Conservation (phyloP, 2,113 vertebrate genomes). For the Coreoperca whiteheadi region DNA sequence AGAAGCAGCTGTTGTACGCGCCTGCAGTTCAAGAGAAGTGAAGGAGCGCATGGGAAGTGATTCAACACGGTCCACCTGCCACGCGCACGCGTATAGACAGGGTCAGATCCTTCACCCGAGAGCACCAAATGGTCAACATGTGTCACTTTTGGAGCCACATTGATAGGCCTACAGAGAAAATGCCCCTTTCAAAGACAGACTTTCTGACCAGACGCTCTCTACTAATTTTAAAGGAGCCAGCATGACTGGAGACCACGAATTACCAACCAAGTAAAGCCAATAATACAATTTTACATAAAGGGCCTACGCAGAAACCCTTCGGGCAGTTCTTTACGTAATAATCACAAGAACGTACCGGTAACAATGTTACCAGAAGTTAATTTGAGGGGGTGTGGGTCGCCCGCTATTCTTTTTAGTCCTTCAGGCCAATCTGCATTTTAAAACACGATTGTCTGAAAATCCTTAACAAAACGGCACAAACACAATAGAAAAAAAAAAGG, state of each 20-base stretch:
- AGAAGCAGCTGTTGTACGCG: conserved; percentile 73
- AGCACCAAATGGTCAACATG: conserved; percentile 75
- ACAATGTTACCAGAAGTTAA: conserved; percentile 68
- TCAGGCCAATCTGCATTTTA: conserved; percentile 34
- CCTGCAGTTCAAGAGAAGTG: conserved; percentile 71
- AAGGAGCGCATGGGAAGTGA: conserved; percentile 77
- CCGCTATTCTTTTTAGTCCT: conserved; percentile 34
- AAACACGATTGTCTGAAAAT: conserved; percentile 30
- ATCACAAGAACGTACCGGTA: conserved; percentile 54
- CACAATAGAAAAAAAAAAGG: neutral
- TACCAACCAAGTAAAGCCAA: conserved; percentile 38
- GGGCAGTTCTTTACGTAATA: conserved; percentile 52
- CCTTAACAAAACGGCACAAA: neutral
- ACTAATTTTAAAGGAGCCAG: conserved; percentile 54
- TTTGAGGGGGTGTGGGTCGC: conserved; percentile 50
- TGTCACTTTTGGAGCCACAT: conserved; percentile 45
- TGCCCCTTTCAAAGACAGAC: neutral
- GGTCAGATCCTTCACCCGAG: conserved; percentile 54
- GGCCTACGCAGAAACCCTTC: conserved; percentile 25
- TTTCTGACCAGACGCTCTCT: conserved; percentile 37
- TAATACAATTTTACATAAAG: conserved; percentile 46
- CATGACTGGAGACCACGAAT: conserved; percentile 52
- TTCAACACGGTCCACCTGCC: conserved; percentile 82
- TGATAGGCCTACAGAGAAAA: conserved; percentile 18
- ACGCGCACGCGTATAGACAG: conserved; percentile 45